Base-by-base conservation (phyloP, 2,888 invertebrate species). In the Microplitis deprimator region DNA sequence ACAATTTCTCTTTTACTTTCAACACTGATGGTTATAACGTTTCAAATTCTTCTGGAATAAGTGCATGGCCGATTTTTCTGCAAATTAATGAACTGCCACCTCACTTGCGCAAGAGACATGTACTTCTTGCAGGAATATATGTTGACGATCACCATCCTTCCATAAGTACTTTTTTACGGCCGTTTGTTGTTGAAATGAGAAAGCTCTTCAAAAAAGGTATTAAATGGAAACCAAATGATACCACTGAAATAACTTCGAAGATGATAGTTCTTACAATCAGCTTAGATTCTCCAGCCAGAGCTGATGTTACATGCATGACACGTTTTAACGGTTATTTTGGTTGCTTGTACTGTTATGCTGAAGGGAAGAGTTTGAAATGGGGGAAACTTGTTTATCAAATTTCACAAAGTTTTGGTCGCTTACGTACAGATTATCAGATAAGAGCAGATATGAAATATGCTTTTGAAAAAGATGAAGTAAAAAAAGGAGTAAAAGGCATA, bases 71-170 rank as follows among this genome's bases (percentile, higher is more conserved):
- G 1, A 50, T 82, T 6, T 80, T 77, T 67, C 20, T 78, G 1
- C 77, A 76, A 76, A 67, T 82, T 8, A 81, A 82, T 29, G 81
- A 82, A 73, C 40, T 82, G 1, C 75, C 82, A 6, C 81, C 80
- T 6, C 79, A 80, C 20, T 16, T 68, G 8, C 70, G 80, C 41
- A 5, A 79, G 79, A 39, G 78, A 77, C 50, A 79, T 68, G 77
- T 78, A 60, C 39, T 77, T 5, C 61, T 80, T 16, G 78, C 76
- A 17, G 80, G 62, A 60, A 64, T 80, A 10, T 76, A 29, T 17
- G 73, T 80, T 5, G 77, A 77, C 38, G 29, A 75, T 3, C 7
- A 16, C 50, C 71, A 80, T 68, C 80, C 79, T 1, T 5, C 40
- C 0, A 72, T 67, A 71, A 75, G 73, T 64, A 17, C 50, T 8